These are phyloP conservation scores for Macrotus californicus DNA, from an alignment of 2,113 vertebrate genomes.

Conservation along the genomic window DNA sequence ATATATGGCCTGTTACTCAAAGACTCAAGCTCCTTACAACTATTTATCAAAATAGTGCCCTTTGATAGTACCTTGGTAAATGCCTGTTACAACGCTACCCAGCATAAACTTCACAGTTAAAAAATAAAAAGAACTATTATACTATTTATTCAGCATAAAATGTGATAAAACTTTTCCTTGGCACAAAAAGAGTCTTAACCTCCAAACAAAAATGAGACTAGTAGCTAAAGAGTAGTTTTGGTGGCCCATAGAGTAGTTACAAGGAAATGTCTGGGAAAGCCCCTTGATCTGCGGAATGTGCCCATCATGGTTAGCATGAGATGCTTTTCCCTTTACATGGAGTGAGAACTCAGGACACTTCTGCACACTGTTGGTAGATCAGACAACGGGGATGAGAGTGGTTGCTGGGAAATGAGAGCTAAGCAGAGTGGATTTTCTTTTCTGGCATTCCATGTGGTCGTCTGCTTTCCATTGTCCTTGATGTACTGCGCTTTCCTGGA, in stretches of 20 bases:
- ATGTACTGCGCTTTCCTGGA: neutral
- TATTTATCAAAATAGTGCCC: neutral
- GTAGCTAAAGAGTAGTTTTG: neutral
- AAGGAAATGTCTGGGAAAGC: neutral
- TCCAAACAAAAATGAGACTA: slow-evolving; percentile 42
- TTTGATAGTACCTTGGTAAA: neutral
- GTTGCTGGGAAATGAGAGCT: slow-evolving; percentile 28
- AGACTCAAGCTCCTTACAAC: neutral
- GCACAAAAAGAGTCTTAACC: slow-evolving; percentile 20
- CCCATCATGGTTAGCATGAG: neutral
- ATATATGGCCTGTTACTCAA: neutral
- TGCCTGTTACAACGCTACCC: neutral
- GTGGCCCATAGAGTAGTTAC: slow-evolving; percentile 25
- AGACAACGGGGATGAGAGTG: fast-evolving
- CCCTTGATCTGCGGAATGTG: slow-evolving; percentile 10
- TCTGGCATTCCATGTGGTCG: neutral
- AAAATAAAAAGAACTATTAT: neutral
- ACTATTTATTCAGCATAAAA: slow-evolving; percentile 17
- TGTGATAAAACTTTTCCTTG: neutral
- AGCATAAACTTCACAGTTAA: neutral
- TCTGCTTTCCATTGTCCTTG: neutral
- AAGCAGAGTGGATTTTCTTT: neutral
- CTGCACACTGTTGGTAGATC: neutral
- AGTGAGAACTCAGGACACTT: neutral
- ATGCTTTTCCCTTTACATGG: neutral